Base-by-base conservation (phyloP, 23 tunicate genomes). In the Diplosoma virens region DNA sequence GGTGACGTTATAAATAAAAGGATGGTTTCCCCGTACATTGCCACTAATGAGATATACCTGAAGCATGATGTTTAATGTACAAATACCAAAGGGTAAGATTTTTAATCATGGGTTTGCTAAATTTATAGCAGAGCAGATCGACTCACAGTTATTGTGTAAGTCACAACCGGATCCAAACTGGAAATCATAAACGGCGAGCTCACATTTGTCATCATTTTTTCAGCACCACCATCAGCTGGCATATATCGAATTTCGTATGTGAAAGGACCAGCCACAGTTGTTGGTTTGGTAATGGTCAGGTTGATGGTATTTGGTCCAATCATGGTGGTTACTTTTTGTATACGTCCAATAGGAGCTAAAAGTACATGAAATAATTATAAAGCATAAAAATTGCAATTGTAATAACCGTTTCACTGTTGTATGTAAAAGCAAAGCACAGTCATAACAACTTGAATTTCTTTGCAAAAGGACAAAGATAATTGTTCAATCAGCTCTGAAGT, bases 181-280 rank as follows among this genome's bases (percentile, higher is more conserved):
- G 50, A 34, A 29, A 61, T 4, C 9, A 5, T 6, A 26, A 27
- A 26, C 3, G 69, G 69, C 28, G 69, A 61, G 4, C 9, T 22
- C n/a, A 61, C 69, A 9, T 6, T 27, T 29, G 5, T 6, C 35
- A 29, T 6, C 18, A 35, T 18, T 56, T 22, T 56, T 16, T 25
- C 63, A 27, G 11, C 69, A n/a, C n/a, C n/a, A 16, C 52, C 16
- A n/a, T n/a, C n/a, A 6, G 30, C 23, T 11, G 52, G 25, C 16
- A 37, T 3, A 22, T 34, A 34, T 3, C 18, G 26, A 16, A 34
- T 17, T 18, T 35, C 52, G 74, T 34, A 67, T 4, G 52, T 67
- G 25, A 67, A 67, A 3, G 52, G 52, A 5, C 84, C 84, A 53
- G 73, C 68, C 0, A 54, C 77, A 22, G 34, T 48, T 22, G 35